Conservation (phyloP, 2,888 invertebrate genomes). For the Drosophila fungiperda region DNA sequence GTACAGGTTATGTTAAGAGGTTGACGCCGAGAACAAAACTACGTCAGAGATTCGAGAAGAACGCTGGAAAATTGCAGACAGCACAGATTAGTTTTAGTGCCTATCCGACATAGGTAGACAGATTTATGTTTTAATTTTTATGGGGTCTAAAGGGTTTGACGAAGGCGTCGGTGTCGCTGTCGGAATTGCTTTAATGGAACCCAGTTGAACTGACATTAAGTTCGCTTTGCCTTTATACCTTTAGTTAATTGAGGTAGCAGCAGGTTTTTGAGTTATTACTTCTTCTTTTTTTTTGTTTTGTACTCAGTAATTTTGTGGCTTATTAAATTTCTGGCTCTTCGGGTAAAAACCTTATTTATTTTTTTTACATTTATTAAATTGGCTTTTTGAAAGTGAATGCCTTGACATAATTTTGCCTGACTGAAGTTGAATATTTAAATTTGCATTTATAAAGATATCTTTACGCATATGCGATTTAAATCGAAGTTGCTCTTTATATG, state of each 20-base stretch:
- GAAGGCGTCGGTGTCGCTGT: slow-evolving; percentile 17
- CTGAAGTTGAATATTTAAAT: slow-evolving; percentile 36
- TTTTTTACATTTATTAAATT: slow-evolving; percentile 40
- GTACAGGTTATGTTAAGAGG: slow-evolving; percentile 18
- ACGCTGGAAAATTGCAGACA: slow-evolving; percentile 24
- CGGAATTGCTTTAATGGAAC: slow-evolving; percentile 46
- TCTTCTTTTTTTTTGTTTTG: slow-evolving; percentile 21
- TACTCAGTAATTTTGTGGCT: slow-evolving; percentile 48
- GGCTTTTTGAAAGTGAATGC: slow-evolving; percentile 72
- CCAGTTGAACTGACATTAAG: slow-evolving; percentile 50
- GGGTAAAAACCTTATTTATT: slow-evolving; percentile 36
- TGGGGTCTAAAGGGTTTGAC: slow-evolving; percentile 23
- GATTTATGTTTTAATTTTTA: slow-evolving; percentile 40
- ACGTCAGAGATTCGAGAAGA: slow-evolving; percentile 14
- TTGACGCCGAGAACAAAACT: slow-evolving; percentile 44
- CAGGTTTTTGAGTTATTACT: slow-evolving; percentile 59
- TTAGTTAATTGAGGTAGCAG: slow-evolving; percentile 66
- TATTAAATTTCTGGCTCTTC: slow-evolving; percentile 50
- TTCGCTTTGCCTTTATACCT: slow-evolving; percentile 50
- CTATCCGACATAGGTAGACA: slow-evolving; percentile 21
- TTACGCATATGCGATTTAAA: slow-evolving; percentile 29
- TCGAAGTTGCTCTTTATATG: slow-evolving; percentile 20
- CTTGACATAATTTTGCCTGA: slow-evolving; percentile 67
- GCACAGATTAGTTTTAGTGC: slow-evolving; percentile 31
- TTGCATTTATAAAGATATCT: slow-evolving; percentile 38